These are phyloP conservation scores for Centruroides sculpturatus DNA, from an alignment of 1,140 invertebrate species.

Conservation along the genomic window DNA sequence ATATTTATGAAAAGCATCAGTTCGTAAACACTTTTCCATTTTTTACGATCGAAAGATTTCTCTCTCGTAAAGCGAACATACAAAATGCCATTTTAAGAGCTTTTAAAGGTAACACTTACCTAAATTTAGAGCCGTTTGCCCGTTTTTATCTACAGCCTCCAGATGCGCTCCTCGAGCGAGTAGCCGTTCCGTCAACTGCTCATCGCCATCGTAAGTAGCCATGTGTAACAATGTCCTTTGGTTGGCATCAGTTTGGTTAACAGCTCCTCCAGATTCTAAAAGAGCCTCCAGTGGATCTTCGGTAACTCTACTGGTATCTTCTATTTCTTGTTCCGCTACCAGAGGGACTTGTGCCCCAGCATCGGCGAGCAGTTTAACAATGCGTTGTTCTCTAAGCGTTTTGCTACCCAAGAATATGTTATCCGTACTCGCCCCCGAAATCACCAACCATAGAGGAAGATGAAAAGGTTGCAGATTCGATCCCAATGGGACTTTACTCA, in stretches of 20 bases:
- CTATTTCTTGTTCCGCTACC: slow-evolving; percentile 26
- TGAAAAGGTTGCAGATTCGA: slow-evolving; percentile 31
- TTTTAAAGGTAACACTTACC: slow-evolving; percentile 6
- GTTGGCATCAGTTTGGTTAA: slow-evolving; percentile 34
- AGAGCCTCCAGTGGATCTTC: slow-evolving; percentile 16
- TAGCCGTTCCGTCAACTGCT: slow-evolving; percentile 44
- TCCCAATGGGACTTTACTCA: slow-evolving; percentile 30
- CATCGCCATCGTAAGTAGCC: slow-evolving; percentile 55
- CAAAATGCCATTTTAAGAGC: too few relatives aligned
- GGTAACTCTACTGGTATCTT: slow-evolving; percentile 12
- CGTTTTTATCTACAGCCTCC: slow-evolving; percentile 52
- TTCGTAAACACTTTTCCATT: too few relatives aligned
- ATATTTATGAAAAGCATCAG: too few relatives aligned
- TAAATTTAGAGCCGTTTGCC: slow-evolving; percentile 65
- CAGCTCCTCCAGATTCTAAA: slow-evolving; percentile 15
- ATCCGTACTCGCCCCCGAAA: slow-evolving; percentile 28
- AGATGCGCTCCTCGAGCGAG: slow-evolving; percentile 40
- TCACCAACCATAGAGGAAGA: slow-evolving; percentile 33
- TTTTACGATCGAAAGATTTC: too few relatives aligned
- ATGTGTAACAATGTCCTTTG: slow-evolving; percentile 56
- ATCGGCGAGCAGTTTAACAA: slow-evolving; percentile 46
- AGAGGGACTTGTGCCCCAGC: slow-evolving; percentile 39
- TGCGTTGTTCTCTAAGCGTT: slow-evolving; percentile 42
- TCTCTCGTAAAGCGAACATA: too few relatives aligned
- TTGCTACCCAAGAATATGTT: slow-evolving; percentile 4